phyloP scores from a whole-genome alignment of 1,140 invertebrate genomes.

The Drosophila dunni region DNA sequence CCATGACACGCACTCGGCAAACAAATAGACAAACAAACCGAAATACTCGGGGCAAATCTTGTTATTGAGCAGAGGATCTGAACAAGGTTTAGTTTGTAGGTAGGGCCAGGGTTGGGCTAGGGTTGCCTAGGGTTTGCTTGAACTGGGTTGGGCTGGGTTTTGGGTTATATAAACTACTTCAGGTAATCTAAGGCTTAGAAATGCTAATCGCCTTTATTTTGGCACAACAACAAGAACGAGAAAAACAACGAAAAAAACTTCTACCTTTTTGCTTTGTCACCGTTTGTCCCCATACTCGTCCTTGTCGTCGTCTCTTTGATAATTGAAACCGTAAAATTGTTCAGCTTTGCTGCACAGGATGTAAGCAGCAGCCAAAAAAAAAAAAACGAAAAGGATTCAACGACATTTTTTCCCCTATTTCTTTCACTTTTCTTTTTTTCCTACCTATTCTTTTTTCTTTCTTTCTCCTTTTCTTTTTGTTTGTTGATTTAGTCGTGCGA shows the following conservation, averaged over 20 bases:
- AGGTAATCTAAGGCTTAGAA: conserved; percentile 82
- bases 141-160: conserved; percentile 4
- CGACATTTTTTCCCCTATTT: conserved; percentile 28
- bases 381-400: conserved; percentile 50
- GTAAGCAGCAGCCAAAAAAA: conserved; percentile 36
- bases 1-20: conserved; percentile 40
- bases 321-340: conserved; percentile 80
- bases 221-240: conserved; percentile 28
- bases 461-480: conserved; percentile 40
- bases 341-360: conserved; percentile 63
- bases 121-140: conserved; percentile 30
- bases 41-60: conserved; percentile 60
- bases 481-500: conserved; percentile 74
- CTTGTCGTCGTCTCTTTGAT: conserved; percentile 63
- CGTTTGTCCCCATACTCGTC: conserved; percentile 24
- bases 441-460: conserved; percentile 18
- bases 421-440: conserved; percentile 13
- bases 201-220: conserved; percentile 82
- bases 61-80: conserved; percentile 62
- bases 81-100: conserved; percentile 1
- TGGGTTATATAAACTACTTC: conserved; percentile 77
- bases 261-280: conserved; percentile 80
- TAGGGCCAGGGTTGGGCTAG: background rate
- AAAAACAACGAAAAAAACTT: conserved; percentile 6
- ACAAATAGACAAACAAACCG: conserved; percentile 52